Evolutionary conservation across 30 jellyfish, hydroid and myxozoan genomes (phyloP).

Genomic region (Turritopsis dohrnii): DNA sequence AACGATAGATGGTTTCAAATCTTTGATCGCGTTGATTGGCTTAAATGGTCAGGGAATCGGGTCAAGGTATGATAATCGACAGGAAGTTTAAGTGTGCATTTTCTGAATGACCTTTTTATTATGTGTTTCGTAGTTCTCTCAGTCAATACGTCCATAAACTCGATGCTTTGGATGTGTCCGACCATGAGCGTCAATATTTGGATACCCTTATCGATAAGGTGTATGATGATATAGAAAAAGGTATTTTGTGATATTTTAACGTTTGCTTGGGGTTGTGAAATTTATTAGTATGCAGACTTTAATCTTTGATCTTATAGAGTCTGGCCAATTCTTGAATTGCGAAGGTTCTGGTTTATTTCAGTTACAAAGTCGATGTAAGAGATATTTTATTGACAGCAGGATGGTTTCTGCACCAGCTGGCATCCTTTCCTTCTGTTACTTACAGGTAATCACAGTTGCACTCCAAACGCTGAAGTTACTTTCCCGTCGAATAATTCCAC

Average conservation of each 20-base stretch:
- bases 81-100: neutral
- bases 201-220: slow-evolving; percentile 51
- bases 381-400: neutral
- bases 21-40: slow-evolving; percentile 79
- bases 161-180: slow-evolving; percentile 50
- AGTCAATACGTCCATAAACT: slow-evolving; percentile 71
- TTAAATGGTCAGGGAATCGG: slow-evolving; percentile 98
- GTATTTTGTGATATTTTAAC: too few relatives aligned
- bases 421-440: neutral
- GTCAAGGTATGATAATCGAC: slow-evolving; percentile 44
- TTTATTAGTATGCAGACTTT: too few relatives aligned
- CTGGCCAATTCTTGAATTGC: slow-evolving; percentile 80
- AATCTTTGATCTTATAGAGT: slow-evolving; percentile 49
- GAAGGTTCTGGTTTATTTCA: slow-evolving; percentile 81
- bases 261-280: too few relatives aligned
- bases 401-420: neutral
- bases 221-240: slow-evolving; percentile 68
- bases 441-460: slow-evolving; percentile 89
- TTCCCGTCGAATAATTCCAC: slow-evolving; percentile 84
- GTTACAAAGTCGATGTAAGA: slow-evolving; percentile 72
- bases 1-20: slow-evolving; percentile 58
- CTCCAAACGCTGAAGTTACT: slow-evolving; percentile 91
- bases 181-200: slow-evolving; percentile 38
- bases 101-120: too few relatives aligned
- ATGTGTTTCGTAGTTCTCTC: slow-evolving; percentile 44